These are phyloP conservation scores for Eutrigla gurnardus DNA, from an alignment of 2,797 vertebrate genomes.

Conservation along the genomic window DNA sequence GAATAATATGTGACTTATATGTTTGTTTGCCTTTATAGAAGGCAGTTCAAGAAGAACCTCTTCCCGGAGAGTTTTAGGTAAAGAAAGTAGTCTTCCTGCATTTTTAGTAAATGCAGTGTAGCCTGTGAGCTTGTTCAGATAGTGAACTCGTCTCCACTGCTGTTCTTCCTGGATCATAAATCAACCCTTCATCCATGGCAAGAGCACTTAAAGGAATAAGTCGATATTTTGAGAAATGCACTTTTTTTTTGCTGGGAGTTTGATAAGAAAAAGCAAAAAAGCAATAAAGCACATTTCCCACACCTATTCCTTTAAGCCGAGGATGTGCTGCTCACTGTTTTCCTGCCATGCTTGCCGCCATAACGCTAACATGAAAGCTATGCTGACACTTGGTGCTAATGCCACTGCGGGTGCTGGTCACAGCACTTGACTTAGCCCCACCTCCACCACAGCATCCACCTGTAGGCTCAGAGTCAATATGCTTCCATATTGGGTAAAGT, in stretches of 20 bases:
- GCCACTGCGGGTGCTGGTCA: slow-evolving; percentile 45
- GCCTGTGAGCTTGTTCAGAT: slow-evolving; percentile 20
- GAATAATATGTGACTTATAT: slow-evolving; percentile 37
- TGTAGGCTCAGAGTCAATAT: slow-evolving; percentile 14
- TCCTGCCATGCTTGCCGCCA: slow-evolving; percentile 32
- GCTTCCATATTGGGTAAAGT: not conserved
- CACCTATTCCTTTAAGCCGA: slow-evolving; percentile 35
- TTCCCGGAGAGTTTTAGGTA: slow-evolving; percentile 69
- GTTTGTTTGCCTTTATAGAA: slow-evolving; percentile 64
- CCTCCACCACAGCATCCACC: slow-evolving; percentile 1
- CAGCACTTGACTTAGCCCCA: slow-evolving; percentile 22
- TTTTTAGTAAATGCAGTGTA: slow-evolving; percentile 22
- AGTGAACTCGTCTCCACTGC: slow-evolving; percentile 5
- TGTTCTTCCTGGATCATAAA: slow-evolving; percentile 17
- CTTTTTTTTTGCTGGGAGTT: slow-evolving; percentile 16
- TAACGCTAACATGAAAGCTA: slow-evolving; percentile 36
- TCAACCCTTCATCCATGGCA: not conserved
- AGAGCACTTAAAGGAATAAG: slow-evolving; percentile 31
- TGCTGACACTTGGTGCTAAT: slow-evolving; percentile 32
- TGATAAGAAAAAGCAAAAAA: slow-evolving; percentile 21
- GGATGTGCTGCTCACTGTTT: slow-evolving; percentile 20
- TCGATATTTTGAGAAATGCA: slow-evolving; percentile 30
- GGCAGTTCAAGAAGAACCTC: slow-evolving; percentile 51
- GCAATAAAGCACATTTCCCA: slow-evolving; percentile 14
- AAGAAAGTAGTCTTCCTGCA: slow-evolving; percentile 30